Evolutionary conservation across 2,888 invertebrate genomes (phyloP), one percentile per base, ranked within the genome.

Genomic region (Amblyjoppa proteus): DNA sequence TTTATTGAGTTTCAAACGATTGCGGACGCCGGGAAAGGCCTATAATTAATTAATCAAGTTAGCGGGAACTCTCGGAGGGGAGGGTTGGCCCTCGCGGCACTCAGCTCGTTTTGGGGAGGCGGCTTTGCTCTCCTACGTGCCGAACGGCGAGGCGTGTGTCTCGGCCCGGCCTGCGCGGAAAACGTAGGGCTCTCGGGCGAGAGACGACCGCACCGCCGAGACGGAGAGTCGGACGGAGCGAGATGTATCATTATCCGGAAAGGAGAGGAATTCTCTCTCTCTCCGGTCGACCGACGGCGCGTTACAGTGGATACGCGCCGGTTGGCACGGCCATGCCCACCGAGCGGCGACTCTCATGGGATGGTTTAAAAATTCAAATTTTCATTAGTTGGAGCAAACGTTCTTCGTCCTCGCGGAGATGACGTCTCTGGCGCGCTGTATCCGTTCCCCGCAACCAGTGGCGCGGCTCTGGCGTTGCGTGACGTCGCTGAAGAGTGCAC

Each of bases 311-410:
- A 3, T 61, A 61, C 13, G 13, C 61, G 61, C 31, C 61, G 25
- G 16, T 61, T 13, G 1, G 11, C 25, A 28, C 2, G 5, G 61
- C 61, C 28, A 16, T 34, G 16, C 16, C 31, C 34, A 6, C 34
- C 34, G 34, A 31, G 49, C 20, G 51, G 49, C 13, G 25, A 34
- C 75, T 61, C 61, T 61, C 61, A 34, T 61, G 61, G 31, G 61
- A 61, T 34, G 51, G 75, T 51, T 91, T 88, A 90, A 92, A 91
- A 89, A 91, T 92, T 91, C 89, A 91, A 85, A 88, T 90, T 91
- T 91, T 91, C 92, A 91, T 92, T 90, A 91, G 83, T 85, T 80
- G 80, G 69, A 85, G 88, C 90, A 88, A 90, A 88, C 88, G 82
- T 81, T 82, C 76, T 28, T 69, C 61, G 51, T 74, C 76, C 69